Percentiles rank a stretch among this genome's conserved stretches.
These are phyloP conservation scores for Ophion obscuratus DNA, from an alignment of 2,888 invertebrate genomes.

Conservation along the genomic window DNA sequence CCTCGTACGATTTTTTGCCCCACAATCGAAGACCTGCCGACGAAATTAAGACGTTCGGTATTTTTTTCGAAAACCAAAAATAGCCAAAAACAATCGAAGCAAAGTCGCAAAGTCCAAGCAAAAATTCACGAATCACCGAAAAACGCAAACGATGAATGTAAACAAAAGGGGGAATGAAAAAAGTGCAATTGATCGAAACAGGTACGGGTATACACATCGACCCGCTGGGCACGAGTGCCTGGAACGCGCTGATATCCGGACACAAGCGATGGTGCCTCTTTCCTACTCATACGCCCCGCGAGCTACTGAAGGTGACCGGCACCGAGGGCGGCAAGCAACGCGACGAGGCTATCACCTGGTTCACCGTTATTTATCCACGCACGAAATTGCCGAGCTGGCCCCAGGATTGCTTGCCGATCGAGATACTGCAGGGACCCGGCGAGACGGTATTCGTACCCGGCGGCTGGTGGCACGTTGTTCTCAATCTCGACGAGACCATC, in stretches of 20 bases:
- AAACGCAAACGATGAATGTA: not conserved
- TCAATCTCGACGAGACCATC: slow-evolving; percentile 97
- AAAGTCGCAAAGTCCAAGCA: no score
- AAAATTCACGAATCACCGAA: no score
- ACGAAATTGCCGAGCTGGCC: slow-evolving; percentile 96
- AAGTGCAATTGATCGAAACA: slow-evolving; percentile 61
- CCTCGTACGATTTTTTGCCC: no score
- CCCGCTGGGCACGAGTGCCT: slow-evolving; percentile 99
- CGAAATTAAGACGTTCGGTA: no score
- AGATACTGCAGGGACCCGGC: slow-evolving; percentile 97
- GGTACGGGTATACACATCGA: slow-evolving; percentile 99
- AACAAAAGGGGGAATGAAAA: not conserved
- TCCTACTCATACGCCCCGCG: slow-evolving; percentile 98
- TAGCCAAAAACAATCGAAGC: no score
- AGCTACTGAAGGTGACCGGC: slow-evolving; percentile 96
- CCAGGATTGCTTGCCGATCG: slow-evolving; percentile 95
- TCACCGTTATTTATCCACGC: slow-evolving; percentile 96
- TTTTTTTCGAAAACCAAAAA: not conserved
- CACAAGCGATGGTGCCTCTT: slow-evolving; percentile 99
- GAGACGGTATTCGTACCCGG: slow-evolving; percentile 99
- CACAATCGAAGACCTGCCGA: no score
- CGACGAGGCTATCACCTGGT: slow-evolving; percentile 99
- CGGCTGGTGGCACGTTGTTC: slow-evolving; percentile 99
- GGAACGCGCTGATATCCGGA: slow-evolving; percentile 98
- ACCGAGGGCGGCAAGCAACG: slow-evolving; percentile 98